phyloP scores from a whole-genome alignment of 2,113 vertebrate genomes.

The Telmatochromis sp. region DNA sequence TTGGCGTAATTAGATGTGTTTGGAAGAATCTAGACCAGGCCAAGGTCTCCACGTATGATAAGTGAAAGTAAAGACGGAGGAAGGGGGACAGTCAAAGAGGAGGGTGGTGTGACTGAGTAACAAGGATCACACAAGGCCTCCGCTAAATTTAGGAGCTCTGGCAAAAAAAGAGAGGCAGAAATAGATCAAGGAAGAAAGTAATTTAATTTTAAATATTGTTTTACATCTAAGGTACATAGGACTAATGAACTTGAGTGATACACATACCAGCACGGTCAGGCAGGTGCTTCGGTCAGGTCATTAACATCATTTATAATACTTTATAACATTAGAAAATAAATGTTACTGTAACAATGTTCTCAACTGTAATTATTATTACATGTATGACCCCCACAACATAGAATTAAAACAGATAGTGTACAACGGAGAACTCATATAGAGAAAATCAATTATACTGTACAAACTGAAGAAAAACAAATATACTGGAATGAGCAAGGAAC shows the following conservation, averaged over 20 bases:
- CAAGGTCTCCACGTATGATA: slow-evolving; percentile 59
- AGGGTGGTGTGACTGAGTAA: slow-evolving; percentile 1
- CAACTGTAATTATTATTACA: not conserved
- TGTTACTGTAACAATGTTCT: not conserved
- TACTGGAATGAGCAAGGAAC: not conserved
- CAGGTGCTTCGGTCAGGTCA: not conserved
- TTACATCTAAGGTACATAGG: not conserved
- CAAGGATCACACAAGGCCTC: slow-evolving; percentile 13
- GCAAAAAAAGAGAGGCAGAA: not conserved
- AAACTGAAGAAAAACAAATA: not conserved
- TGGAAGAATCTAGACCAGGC: slow-evolving; percentile 56
- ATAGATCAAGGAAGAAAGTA: not conserved
- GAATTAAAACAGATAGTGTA: not conserved
- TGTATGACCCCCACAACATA: not conserved
- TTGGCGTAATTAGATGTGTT: slow-evolving; percentile 83
- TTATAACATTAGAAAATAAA: not conserved
- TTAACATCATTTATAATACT: not conserved
- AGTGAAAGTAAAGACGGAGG: slow-evolving; percentile 24
- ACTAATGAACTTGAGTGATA: not conserved
- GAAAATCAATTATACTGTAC: not conserved
- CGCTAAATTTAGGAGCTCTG: not conserved
- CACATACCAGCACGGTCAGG: not conserved
- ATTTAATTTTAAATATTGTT: not conserved
- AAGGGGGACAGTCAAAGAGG: slow-evolving; percentile 1
- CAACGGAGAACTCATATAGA: not conserved